These are phyloP conservation scores for Limnephilus marmoratus DNA, from an alignment of 2,888 invertebrate genomes.

Conservation along the genomic window DNA sequence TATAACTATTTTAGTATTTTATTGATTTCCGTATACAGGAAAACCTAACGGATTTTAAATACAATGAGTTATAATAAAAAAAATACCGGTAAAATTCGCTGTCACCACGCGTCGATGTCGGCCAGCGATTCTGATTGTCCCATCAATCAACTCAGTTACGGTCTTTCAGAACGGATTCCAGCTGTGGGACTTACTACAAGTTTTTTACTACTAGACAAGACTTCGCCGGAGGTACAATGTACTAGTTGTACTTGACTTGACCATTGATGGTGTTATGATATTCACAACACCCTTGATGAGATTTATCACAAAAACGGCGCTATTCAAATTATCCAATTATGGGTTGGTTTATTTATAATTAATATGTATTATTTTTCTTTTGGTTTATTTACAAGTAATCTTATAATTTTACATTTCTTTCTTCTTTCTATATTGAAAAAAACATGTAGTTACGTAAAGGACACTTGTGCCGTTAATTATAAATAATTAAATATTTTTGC, in stretches of 20 bases:
- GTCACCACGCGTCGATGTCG: conserved; percentile 42
- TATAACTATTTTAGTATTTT: background rate
- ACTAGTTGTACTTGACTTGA: background rate
- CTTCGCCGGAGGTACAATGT: background rate
- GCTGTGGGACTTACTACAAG: background rate
- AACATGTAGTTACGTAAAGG: too few species aligned
- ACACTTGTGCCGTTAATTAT: too few species aligned
- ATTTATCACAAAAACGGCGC: too few species aligned
- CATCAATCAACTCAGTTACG: conserved; percentile 51
- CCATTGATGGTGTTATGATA: background rate
- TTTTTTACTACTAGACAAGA: conserved; percentile 4
- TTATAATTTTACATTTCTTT: too few species aligned
- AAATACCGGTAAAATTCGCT: conserved; percentile 40
- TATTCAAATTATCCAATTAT: too few species aligned
- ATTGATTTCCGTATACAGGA: background rate
- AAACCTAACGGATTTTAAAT: conserved; percentile 31
- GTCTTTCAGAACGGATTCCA: conserved; percentile 26
- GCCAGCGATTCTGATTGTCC: conserved; percentile 41
- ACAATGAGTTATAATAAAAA: conserved; percentile 24
- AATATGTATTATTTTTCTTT: too few species aligned
- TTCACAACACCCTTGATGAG: background rate
- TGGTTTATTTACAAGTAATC: too few species aligned
- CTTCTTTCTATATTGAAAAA: too few species aligned
- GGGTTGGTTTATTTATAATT: too few species aligned
- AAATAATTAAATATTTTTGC: too few species aligned